Conservation (phyloP, 37 sponge, comb jelly and placozoan species). For the Cladorhizidae sp. region DNA sequence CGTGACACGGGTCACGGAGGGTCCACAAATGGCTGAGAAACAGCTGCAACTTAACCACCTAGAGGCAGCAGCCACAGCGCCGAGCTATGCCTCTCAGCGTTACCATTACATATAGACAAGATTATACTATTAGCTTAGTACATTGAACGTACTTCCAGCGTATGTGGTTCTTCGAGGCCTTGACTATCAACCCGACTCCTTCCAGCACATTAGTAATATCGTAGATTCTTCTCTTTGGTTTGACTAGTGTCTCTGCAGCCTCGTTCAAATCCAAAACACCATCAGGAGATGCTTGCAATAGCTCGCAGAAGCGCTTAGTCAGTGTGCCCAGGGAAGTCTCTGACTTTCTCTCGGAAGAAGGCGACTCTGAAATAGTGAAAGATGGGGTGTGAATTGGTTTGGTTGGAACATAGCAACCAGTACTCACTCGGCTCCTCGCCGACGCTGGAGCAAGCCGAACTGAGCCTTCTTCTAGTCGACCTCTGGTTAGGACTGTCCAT, state of each 20-base stretch:
- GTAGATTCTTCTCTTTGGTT: constrained; percentile 94
- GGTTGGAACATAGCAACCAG: not conserved
- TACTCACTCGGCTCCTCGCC: constrained; percentile 27
- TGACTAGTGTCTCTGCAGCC: constrained; percentile 79
- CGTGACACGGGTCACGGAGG: no score
- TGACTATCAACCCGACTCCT: constrained; percentile 95
- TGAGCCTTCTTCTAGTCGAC: constrained; percentile 39
- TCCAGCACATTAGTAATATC: constrained; percentile 98
- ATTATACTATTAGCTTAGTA: no score
- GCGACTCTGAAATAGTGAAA: constrained; percentile 29
- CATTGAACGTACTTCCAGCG: constrained; percentile 88
- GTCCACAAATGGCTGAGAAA: no score
- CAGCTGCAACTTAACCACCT: no score
- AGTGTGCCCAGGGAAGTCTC: constrained; percentile 86
- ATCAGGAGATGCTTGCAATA: constrained; percentile 81
- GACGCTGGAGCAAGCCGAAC: constrained; percentile 43
- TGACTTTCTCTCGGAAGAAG: constrained; percentile 47
- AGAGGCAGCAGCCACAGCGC: no score
- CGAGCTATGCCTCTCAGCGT: no score
- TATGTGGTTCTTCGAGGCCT: constrained; percentile 94
- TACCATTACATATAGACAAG: no score
- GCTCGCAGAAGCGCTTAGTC: constrained; percentile 83
- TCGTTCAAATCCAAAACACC: constrained; percentile 91
- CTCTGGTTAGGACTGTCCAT: constrained; percentile 44
- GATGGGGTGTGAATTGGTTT: not conserved